Conservation (phyloP, 2,888 invertebrate genomes). For the Phasia obesa region DNA sequence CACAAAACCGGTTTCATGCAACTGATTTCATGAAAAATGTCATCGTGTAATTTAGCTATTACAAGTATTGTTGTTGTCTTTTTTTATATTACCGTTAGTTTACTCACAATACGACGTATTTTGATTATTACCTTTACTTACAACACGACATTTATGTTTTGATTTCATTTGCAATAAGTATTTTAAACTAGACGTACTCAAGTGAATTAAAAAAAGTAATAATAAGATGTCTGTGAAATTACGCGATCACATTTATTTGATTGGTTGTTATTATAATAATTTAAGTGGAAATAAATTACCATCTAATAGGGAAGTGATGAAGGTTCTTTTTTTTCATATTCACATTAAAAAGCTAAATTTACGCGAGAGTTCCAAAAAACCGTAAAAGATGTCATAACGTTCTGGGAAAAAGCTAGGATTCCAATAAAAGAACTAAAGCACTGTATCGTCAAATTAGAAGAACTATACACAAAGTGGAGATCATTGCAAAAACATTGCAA, state of each 20-base stretch:
- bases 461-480: conserved; percentile 8
- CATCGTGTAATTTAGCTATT: too few species aligned
- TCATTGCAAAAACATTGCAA: conserved; percentile 4
- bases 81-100: too few species aligned
- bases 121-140: too few species aligned
- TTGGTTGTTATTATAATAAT: conserved; percentile 28
- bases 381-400: not conserved
- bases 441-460: conserved; percentile 42
- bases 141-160: too few species aligned
- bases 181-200: too few species aligned
- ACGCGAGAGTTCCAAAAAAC: conserved; percentile 41
- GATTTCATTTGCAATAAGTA: too few species aligned
- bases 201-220: conserved; percentile 21
- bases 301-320: conserved; percentile 3
- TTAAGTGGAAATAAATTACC: not conserved
- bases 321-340: conserved; percentile 49
- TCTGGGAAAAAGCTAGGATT: conserved; percentile 41
- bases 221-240: too few species aligned
- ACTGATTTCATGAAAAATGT: too few species aligned
- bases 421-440: conserved; percentile 34
- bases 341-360: conserved; percentile 44
- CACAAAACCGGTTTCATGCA: too few species aligned
- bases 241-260: conserved; percentile 44
- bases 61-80: too few species aligned
- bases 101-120: too few species aligned